Evolutionary conservation across 2,113 vertebrate genomes (phyloP), one percentile per base, ranked within the genome.

Genomic region (Cyphomyrus discorhynchus): DNA sequence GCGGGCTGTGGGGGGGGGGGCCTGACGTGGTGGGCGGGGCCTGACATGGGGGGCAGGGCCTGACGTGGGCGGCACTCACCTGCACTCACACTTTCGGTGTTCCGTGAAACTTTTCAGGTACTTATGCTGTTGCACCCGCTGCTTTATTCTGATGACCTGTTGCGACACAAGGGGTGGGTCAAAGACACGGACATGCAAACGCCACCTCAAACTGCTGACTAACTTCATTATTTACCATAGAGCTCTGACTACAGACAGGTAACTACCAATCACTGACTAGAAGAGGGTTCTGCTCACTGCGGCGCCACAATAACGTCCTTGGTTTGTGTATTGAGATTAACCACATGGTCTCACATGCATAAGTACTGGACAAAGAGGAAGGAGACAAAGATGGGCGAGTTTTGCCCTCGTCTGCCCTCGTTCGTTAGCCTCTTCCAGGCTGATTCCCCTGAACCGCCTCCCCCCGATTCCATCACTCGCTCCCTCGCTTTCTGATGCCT

Each of bases 11-110:
- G 13, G 1, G 47, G 49, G 2, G 39, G 39, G 39, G n/a, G 35
- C 62, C 24, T 13, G 50, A 11, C 10, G 1, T 31, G 24, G 15
- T 80, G 8, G 46, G 86, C 49, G n/a, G 52, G 31, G 35, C 62
- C 24, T 13, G 50, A 11, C 10, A 2, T 31, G 24, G 15, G 86
- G 8, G 46, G 86, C 49, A 21, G 53, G 35, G 39, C 70, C 19
- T 17, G 52, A 5, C 11, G 6, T n/a, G 24, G 15, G 42, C 31
- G 77, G 27, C 5, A 85, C 93, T 92, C 92, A 96, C 95, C 92
- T 95, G 94, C 95, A 96, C 11, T 91, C 90, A 93, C 95, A 96
- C 87, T 70, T 91, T 84, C 88, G 90, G 91, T 96, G 95, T 90
- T 95, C 94, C 24, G 94, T 93, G 91, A 96, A 95, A 58, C 92